Evolutionary conservation across 2,797 vertebrate species (phyloP).

Genomic region (Gila robusta): DNA sequence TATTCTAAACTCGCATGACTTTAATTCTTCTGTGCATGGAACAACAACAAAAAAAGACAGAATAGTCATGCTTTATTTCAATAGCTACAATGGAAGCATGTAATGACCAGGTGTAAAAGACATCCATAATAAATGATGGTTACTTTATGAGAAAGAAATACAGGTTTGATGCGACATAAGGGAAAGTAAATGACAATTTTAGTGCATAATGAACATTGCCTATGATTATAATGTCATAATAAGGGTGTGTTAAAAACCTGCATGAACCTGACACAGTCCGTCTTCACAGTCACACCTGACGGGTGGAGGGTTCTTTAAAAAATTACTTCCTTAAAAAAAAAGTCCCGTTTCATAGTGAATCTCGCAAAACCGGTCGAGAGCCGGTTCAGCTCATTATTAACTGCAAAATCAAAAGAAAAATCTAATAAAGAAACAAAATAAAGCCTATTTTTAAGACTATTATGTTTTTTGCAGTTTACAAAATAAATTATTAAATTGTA

Average conservation of each 20-base stretch:
- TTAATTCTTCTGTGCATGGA: neutral
- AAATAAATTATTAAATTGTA: neutral
- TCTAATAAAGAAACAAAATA: neutral
- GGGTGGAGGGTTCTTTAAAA: neutral
- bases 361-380: neutral
- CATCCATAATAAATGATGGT: neutral
- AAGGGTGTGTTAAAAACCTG: neutral
- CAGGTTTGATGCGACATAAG: neutral
- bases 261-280: neutral
- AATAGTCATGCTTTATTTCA: neutral
- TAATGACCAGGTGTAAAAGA: neutral
- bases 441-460: neutral
- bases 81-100: neutral
- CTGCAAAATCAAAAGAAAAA: no score
- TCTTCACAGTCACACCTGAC: neutral
- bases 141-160: neutral
- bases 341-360: neutral
- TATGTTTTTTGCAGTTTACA: neutral
- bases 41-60: neutral
- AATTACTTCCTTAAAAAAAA: neutral
- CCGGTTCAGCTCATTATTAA: neutral
- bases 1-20: neutral
- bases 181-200: neutral
- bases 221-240: neutral
- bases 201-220: neutral